Base-by-base conservation (phyloP, 2,113 vertebrate genomes). In the Macquaria australasica region DNA sequence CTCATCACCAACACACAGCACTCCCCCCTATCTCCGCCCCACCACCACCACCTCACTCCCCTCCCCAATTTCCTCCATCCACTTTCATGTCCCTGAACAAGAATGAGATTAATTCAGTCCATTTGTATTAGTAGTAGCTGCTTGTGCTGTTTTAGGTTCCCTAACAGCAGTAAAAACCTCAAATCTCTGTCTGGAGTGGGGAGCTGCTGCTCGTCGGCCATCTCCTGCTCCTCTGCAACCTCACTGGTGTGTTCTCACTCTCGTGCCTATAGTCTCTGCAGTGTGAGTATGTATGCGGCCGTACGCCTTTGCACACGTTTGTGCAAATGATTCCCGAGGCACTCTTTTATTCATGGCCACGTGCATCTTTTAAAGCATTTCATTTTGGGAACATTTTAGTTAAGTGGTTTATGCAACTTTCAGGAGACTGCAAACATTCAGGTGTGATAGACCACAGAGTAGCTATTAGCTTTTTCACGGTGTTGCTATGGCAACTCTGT, bases 91-190 rank as follows among this genome's bases (percentile, higher is more conserved):
- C 80, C 86, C 88, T 88, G 70, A 91, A 93, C 79, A 88, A 90
- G 90, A 94, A 92, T 90, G 70, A 91, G 85, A 89, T 91, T 89
- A 90, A 94, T 92, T 92, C 84, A 90, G 88, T 85, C 84, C 81
- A 82, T 90, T 90, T 90, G 83, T 88, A 92, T 93, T 86, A 92
- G 84, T 76, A 73, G 84, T 77, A 62, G 82, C 83, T 79, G 84
- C 72, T 81, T 72, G 76, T 87, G 74, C 83, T 90, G 72, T 78
- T 86, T 84, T 71, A 72, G 45, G 74, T 82, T 68, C 50, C 68
- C 73, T 75, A n/a, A 79, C 81, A 79, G 78, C 86, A 84, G 88
- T 77, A 64, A 48, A 64, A 87, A 63, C 5, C 14, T 25, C 31
- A 79, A 59, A 72, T 21, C 43, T 69, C 18, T 20, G 70, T 80